Evolutionary conservation across 1,140 invertebrate species (phyloP), one percentile per base, ranked within the genome.

Genomic region (Trinorchestia longiramus): DNA sequence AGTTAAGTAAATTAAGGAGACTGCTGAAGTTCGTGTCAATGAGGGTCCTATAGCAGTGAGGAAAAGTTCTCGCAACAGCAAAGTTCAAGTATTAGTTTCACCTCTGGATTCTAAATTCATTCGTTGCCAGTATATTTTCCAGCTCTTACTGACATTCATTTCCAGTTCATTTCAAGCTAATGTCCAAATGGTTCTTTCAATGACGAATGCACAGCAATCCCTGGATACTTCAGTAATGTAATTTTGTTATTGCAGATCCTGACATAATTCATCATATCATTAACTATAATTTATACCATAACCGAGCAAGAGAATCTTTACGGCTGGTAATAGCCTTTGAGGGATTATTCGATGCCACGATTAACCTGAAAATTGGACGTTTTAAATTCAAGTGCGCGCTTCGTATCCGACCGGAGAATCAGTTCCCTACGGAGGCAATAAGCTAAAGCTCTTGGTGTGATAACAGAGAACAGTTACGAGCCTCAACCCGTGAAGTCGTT

Each of bases 381-480:
- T 90, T 90, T 41, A 90, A 42, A 90, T 90, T 90, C 88, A 90
- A 90, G 88, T 90, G 88, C 88, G 11, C 88, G 23, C 41, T 28
- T 28, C 11, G 23, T 42, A 36, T 1, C 62, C 28, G 62, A 15
- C 11, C n/a, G 28, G 28, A 42, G 88, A 90, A 90, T 43, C 88
- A 15, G 88, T 41, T 47, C 92, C 92, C 92, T 43, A 43, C 4
- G 92, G 44, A 40, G 17, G 8, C 92, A 94, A 94, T 94, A 94
- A 94, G 92, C 92, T 47, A 94, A 47, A 94, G 92, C 92, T 94
- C 88, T 15, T 53, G 44, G 17, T 94, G 92, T 94, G 92, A 94
- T 94, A 94, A 94, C 43, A 47, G 43, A 23, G 44, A 94, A 47
- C 92, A 40, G 92, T 47, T 47, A 11, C 43, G 3, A 40, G 92